phyloP scores from a whole-genome alignment of 2,797 vertebrate species.

The Rhodeus uyekii region DNA sequence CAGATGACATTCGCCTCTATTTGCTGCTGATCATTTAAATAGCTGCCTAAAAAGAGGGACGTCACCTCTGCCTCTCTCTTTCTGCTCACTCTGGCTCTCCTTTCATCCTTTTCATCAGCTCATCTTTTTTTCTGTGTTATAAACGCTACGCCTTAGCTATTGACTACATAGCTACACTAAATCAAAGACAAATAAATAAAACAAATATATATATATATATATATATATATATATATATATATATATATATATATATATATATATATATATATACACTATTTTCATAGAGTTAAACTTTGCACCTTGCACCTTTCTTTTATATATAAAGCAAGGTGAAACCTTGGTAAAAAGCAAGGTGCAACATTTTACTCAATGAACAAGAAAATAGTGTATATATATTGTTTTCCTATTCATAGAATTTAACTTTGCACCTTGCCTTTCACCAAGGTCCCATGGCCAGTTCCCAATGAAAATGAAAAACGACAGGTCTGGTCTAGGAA shows the following conservation, averaged over 20 bases:
- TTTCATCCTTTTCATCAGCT: conserved; percentile 21
- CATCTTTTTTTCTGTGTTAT: conserved; percentile 11
- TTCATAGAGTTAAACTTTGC: too few species aligned
- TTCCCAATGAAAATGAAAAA: background rate
- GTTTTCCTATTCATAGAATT: background rate
- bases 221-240: too few species aligned
- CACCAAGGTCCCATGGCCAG: background rate
- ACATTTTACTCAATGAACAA: too few species aligned
- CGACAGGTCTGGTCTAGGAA: background rate
- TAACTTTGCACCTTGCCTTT: background rate
- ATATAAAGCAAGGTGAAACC: too few species aligned
- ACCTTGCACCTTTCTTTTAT: too few species aligned
- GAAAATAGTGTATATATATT: too few species aligned
- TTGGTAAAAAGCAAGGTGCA: too few species aligned
- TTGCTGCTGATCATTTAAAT: conserved; percentile 96
- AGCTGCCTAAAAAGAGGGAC: conserved; percentile 79
- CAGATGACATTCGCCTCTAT: conserved; percentile 96
- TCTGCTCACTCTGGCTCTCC: conserved; percentile 30
- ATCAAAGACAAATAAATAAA: conserved; percentile 1
- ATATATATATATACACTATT: too few species aligned
- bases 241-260: too few species aligned
- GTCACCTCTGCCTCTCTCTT: conserved; percentile 43
- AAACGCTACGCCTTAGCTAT: too few species aligned
- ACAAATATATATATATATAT: background rate
- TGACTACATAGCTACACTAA: background rate